Percentiles rank a stretch among this genome's conserved stretches.
Conservation (phyloP, 92 coral and sea anemone genomes). For the Bergia sp. region DNA sequence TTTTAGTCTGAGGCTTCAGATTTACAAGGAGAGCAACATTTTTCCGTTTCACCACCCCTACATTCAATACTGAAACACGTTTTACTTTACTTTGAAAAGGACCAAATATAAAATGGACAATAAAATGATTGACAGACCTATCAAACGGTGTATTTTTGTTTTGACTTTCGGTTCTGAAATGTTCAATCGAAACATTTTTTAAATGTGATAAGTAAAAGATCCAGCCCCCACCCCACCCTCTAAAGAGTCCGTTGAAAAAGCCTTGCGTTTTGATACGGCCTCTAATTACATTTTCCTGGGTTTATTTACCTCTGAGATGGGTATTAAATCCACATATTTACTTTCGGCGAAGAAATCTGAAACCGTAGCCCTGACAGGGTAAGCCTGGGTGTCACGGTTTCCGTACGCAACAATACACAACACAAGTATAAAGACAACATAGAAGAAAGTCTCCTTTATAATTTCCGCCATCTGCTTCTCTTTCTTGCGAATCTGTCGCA, state of each 20-base stretch:
- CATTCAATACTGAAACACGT: too few relatives aligned
- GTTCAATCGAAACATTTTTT: too few relatives aligned
- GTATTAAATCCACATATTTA: constrained; percentile 49
- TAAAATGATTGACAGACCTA: too few relatives aligned
- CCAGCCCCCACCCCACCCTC: too few relatives aligned
- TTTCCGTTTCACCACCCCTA: too few relatives aligned
- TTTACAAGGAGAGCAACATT: too few relatives aligned
- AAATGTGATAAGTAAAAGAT: too few relatives aligned
- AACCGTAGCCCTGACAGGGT: constrained; percentile 40
- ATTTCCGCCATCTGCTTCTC: constrained; percentile 84
- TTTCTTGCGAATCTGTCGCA: constrained; percentile 60
- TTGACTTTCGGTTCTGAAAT: too few relatives aligned
- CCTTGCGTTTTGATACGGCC: background rate
- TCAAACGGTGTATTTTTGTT: too few relatives aligned
- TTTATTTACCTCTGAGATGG: constrained; percentile 42
- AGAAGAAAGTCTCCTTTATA: constrained; percentile 67
- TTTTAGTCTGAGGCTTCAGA: too few relatives aligned
- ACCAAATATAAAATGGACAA: too few relatives aligned
- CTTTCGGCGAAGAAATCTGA: constrained; percentile 46
- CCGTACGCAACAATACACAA: constrained; percentile 80
- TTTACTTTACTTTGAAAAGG: too few relatives aligned
- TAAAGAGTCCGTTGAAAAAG: background rate
- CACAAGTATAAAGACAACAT: constrained; percentile 65
- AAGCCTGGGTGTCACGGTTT: constrained; percentile 65
- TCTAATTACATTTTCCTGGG: constrained; percentile 8